Conservation (phyloP, 2,797 vertebrate genomes). For the Acrocephalus scirpaceus region DNA sequence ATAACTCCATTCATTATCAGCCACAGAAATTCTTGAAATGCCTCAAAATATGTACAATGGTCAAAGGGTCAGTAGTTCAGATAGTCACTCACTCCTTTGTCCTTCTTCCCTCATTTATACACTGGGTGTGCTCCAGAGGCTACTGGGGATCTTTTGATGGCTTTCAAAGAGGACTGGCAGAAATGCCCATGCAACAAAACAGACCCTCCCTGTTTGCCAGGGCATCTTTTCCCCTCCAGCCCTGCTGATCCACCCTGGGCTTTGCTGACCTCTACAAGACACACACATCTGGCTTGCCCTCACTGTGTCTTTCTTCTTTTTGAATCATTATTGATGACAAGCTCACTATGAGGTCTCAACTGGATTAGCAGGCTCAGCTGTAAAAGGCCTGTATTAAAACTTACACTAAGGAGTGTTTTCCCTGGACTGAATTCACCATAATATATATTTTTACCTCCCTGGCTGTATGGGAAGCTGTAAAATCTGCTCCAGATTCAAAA, state of each 20-base stretch:
- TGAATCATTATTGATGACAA: neutral
- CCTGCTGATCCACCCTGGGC: neutral
- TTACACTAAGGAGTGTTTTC: neutral
- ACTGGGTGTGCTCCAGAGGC: neutral
- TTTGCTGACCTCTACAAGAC: neutral
- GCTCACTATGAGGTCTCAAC: neutral
- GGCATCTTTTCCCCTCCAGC: neutral
- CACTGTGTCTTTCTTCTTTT: neutral
- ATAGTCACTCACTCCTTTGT: neutral
- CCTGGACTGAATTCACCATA: neutral
- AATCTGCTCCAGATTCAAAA: neutral
- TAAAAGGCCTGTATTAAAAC: neutral
- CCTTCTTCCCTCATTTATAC: neutral
- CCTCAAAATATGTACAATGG: neutral
- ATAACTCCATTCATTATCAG: neutral
- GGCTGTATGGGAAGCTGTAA: neutral
- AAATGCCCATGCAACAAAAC: neutral
- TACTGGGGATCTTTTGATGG: neutral
- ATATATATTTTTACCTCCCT: neutral
- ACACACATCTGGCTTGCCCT: neutral
- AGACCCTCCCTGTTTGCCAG: neutral
- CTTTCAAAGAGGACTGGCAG: neutral
- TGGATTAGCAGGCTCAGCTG: neutral
- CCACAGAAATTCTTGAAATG: conserved; percentile 36
- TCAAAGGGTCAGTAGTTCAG: conserved; percentile 28